Conservation (phyloP, 37 sponge, comb jelly and placozoan genomes). For the Spongia lamella region DNA sequence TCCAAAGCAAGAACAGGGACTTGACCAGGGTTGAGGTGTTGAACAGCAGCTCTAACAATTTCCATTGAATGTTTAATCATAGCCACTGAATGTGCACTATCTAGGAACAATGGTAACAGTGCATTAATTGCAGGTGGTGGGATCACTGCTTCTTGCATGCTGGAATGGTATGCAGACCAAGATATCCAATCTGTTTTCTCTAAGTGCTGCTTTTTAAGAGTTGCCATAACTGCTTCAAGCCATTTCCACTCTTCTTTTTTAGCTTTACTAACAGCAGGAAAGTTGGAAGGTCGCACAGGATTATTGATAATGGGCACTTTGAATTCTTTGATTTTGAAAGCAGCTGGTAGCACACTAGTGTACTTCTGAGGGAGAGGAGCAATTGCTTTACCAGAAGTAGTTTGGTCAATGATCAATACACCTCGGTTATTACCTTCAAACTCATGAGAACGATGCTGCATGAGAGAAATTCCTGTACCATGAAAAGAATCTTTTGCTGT, state of each 20-base stretch:
- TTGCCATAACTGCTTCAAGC: constrained; percentile 13
- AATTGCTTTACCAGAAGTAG: constrained; percentile 3
- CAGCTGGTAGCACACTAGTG: constrained; percentile 5
- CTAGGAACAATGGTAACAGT: constrained; percentile 18
- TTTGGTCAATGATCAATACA: neutral
- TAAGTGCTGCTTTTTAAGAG: constrained; percentile 1
- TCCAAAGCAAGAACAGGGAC: constrained; percentile 5
- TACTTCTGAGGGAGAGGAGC: constrained; percentile 1
- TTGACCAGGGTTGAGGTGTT: constrained; percentile 9
- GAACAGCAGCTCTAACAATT: constrained; percentile 21
- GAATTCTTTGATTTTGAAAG: constrained; percentile 7
- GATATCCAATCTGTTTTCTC: too few species aligned
- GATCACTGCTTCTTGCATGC: constrained; percentile 13
- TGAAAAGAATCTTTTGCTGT: constrained; percentile 24
- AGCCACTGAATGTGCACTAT: constrained; percentile 26
- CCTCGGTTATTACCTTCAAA: neutral
- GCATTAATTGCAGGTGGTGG: constrained; percentile 28
- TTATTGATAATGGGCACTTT: too few species aligned
- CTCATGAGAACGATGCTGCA: constrained; percentile 9
- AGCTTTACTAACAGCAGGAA: constrained; percentile 11
- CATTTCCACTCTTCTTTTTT: constrained; percentile 5
- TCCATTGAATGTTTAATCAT: constrained; percentile 26
- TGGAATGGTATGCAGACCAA: constrained; percentile 24
- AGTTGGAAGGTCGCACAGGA: too few species aligned
- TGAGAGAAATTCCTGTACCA: constrained; percentile 19